Evolutionary conservation across 2,113 vertebrate species (phyloP).

Genomic region (Cyphomyrus plagiostoma): DNA sequence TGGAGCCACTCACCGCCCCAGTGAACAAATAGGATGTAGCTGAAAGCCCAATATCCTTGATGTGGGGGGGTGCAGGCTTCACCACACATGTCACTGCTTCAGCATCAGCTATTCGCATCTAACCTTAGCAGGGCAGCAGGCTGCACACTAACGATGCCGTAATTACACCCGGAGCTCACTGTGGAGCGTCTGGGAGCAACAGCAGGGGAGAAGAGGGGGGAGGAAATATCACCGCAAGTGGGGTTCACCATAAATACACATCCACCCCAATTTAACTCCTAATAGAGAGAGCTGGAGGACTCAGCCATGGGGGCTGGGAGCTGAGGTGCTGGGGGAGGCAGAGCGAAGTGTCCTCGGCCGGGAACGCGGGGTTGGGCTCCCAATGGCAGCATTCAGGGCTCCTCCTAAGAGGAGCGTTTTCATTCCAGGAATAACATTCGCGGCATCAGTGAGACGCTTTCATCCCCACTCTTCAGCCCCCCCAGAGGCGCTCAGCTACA

Average conservation of each 20-base stretch:
- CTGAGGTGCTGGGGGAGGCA: no score
- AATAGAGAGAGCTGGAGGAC: background rate
- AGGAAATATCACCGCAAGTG: background rate
- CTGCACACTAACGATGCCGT: background rate
- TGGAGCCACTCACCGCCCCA: background rate
- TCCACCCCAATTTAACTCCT: background rate
- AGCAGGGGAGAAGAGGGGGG: background rate
- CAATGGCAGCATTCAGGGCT: background rate
- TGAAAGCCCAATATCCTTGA: background rate
- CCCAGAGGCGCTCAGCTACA: background rate
- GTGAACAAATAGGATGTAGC: background rate
- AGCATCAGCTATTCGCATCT: background rate
- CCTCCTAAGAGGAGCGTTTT: background rate
- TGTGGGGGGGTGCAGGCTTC: no score
- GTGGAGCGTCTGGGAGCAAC: background rate
- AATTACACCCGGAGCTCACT: conserved; percentile 1
- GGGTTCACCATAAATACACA: background rate
- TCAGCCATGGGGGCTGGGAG: background rate
- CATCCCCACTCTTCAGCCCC: background rate
- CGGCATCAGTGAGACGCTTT: background rate
- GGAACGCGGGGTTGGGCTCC: background rate
- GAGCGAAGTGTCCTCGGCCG: background rate
- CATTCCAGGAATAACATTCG: background rate
- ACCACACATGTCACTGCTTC: background rate
- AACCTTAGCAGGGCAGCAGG: background rate